Percentiles rank a stretch among this genome's conserved stretches.
These are phyloP conservation scores for Cyclophora albipunctata DNA, from an alignment of 2,888 invertebrate genomes.

Conservation along the genomic window DNA sequence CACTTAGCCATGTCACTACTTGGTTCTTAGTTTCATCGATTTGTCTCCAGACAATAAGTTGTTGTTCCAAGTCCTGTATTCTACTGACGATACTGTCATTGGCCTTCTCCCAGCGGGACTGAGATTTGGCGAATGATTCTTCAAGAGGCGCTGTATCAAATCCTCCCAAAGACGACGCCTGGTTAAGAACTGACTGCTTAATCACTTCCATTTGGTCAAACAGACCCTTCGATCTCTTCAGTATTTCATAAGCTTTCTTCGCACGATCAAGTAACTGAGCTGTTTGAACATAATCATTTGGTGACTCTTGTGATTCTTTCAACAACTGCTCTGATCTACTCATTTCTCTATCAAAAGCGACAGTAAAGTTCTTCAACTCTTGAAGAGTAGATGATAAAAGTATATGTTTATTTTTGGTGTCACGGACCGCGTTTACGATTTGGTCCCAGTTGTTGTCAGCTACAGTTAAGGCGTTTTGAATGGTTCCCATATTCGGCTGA, in stretches of 20 bases:
- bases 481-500: slow-evolving; percentile 84
- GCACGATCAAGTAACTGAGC: slow-evolving; percentile 82
- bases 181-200: slow-evolving; percentile 81
- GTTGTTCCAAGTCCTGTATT: slow-evolving; percentile 88
- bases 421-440: slow-evolving; percentile 82
- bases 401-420: slow-evolving; percentile 83
- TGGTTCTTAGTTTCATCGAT: slow-evolving; percentile 91
- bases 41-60: slow-evolving; percentile 94
- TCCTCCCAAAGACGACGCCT: slow-evolving; percentile 80
- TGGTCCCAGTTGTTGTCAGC: slow-evolving; percentile 89
- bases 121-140: slow-evolving; percentile 77
- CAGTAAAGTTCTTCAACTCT: slow-evolving; percentile 82
- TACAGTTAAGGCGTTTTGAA: slow-evolving; percentile 85
- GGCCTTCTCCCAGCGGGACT: slow-evolving; percentile 81
- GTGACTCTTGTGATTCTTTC: slow-evolving; percentile 78
- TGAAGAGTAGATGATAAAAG: slow-evolving; percentile 83
- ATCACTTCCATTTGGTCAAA: slow-evolving; percentile 87
- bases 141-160: slow-evolving; percentile 77
- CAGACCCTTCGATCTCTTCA: slow-evolving; percentile 83
- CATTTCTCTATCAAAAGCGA: slow-evolving; percentile 81
- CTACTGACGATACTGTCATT: slow-evolving; percentile 83
- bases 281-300: slow-evolving; percentile 83
- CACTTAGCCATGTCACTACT: slow-evolving; percentile 87
- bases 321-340: slow-evolving; percentile 80
- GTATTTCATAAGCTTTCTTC: slow-evolving; percentile 82